Evolutionary conservation across 2,113 vertebrate genomes (phyloP).

Genomic region (Bubalus kerabau): DNA sequence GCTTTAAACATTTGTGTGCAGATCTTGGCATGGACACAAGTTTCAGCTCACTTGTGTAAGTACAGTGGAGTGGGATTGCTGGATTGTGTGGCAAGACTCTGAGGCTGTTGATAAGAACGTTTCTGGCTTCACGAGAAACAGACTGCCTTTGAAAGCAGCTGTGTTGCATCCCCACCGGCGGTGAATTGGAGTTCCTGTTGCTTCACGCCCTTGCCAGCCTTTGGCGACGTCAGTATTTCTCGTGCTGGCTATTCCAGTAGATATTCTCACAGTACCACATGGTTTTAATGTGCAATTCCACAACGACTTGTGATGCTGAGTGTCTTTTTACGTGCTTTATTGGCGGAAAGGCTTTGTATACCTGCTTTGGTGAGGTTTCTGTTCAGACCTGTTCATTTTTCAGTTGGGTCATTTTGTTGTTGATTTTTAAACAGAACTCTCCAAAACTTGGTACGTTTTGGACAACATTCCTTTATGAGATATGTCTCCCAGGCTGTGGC

Average conservation of each 20-base stretch:
- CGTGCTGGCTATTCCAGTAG: rapidly evolving
- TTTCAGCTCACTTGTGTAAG: not conserved
- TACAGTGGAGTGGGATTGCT: too few species aligned
- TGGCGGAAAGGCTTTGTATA: rapidly evolving
- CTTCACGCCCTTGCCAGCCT: rapidly evolving
- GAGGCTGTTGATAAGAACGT: not conserved
- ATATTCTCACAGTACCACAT: rapidly evolving
- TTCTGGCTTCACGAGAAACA: not conserved
- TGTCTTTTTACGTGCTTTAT: rapidly evolving
- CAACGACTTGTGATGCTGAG: rapidly evolving
- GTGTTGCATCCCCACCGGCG: rapidly evolving
- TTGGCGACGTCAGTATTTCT: rapidly evolving
- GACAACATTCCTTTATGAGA: too few species aligned
- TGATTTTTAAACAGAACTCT: not conserved
- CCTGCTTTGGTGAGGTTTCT: not conserved
- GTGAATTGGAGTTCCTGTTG: rapidly evolving
- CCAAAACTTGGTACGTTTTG: not conserved
- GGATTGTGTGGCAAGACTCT: not conserved
- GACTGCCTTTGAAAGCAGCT: rapidly evolving
- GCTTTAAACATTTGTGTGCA: not conserved
- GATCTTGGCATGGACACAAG: not conserved
- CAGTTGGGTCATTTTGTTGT: not conserved
- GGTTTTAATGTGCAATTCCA: rapidly evolving
- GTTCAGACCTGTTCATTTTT: not conserved
- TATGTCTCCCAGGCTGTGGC: not conserved